phyloP scores from a whole-genome alignment of 2,888 invertebrate genomes.

The Nemotelus pantherinus region DNA sequence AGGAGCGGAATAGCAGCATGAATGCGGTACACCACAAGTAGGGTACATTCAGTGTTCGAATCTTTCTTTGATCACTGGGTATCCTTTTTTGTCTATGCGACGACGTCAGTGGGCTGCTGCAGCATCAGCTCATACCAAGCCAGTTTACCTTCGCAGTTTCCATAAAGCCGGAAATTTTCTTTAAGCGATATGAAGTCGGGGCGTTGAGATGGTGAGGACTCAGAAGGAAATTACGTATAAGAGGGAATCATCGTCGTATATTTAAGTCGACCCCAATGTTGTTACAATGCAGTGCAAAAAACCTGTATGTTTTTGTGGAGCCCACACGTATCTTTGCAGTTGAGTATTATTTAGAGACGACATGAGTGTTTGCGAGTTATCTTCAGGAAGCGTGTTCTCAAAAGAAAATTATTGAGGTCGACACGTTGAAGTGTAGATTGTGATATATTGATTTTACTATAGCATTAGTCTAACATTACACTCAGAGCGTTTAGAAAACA shows the following conservation, averaged over 20 bases:
- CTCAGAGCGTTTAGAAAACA: too few species aligned
- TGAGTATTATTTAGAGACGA: conserved; percentile 19
- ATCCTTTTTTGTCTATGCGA: conserved; percentile 1
- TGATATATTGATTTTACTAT: too few species aligned
- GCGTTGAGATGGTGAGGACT: not conserved
- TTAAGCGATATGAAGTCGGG: conserved; percentile 13
- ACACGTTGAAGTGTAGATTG: too few species aligned
- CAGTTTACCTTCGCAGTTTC: conserved; percentile 25
- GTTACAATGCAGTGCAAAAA: not conserved
- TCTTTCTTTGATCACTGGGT: conserved; percentile 1
- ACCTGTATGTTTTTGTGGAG: not conserved
- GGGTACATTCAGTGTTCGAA: not conserved
- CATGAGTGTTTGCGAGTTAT: conserved; percentile 20
- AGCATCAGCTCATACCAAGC: conserved; percentile 6
- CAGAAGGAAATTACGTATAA: not conserved
- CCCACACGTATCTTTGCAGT: not conserved
- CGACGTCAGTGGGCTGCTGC: not conserved
- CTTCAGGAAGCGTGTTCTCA: conserved; percentile 34
- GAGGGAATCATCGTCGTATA: not conserved
- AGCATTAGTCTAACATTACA: too few species aligned
- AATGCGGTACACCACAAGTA: conserved; percentile 20
- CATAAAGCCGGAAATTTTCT: conserved; percentile 43
- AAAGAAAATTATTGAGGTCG: conserved; percentile 21
- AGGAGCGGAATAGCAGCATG: conserved; percentile 8
- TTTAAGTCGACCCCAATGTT: not conserved